A percentile compares a stretch with the other conserved stretches of the same genome.
Conservation (phyloP, 2,888 invertebrate species). For the Diaphora mendica region DNA sequence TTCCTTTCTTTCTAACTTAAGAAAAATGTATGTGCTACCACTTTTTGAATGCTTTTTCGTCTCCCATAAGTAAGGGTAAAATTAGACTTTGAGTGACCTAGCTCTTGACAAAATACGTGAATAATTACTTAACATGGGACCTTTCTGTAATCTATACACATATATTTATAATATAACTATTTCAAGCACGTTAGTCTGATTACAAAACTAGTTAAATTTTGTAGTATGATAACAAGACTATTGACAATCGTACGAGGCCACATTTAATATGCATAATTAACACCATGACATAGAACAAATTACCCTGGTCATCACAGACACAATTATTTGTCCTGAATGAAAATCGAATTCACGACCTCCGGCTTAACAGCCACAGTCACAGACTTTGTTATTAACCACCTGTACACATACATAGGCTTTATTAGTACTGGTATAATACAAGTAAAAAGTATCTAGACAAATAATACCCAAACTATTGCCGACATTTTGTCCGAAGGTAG, state of each 20-base stretch:
- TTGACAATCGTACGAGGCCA: neutral
- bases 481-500: constrained; percentile 34
- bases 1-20: no score
- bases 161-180: neutral
- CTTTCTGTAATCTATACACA: no score
- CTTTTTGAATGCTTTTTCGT: no score
- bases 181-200: neutral
- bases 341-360: neutral
- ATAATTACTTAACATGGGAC: no score
- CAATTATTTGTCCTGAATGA: neutral
- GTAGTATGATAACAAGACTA: neutral
- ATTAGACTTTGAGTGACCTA: no score
- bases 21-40: no score
- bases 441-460: neutral
- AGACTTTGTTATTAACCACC: neutral
- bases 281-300: neutral
- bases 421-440: neutral
- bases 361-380: no score
- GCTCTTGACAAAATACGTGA: no score
- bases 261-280: neutral
- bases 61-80: no score
- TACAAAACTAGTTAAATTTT: neutral
- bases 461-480: constrained; percentile 1
- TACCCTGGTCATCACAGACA: neutral
- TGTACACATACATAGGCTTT: neutral